These are phyloP conservation scores for Margaritifera margaritifera DNA, from an alignment of 2,888 invertebrate genomes.

Conservation along the genomic window DNA sequence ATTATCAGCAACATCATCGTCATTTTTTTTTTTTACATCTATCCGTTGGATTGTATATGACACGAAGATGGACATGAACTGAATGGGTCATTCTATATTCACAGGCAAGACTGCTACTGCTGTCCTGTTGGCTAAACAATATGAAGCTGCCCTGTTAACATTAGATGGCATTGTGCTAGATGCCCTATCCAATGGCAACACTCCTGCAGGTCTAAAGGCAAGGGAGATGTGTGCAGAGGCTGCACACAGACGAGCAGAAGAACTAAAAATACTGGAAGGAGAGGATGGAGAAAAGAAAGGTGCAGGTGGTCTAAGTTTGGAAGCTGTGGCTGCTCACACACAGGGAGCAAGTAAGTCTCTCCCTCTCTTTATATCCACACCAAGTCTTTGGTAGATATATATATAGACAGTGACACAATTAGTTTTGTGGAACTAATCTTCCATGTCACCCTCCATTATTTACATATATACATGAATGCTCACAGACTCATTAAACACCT, in stretches of 20 bases:
- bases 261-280: slow-evolving; percentile 55
- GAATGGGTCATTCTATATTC: slow-evolving; percentile 6
- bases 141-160: slow-evolving; percentile 70
- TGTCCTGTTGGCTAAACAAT: slow-evolving; percentile 67
- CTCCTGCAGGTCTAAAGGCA: slow-evolving; percentile 66
- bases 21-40: too few relatives aligned
- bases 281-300: slow-evolving; percentile 61
- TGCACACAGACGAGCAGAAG: slow-evolving; percentile 62
- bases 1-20: too few relatives aligned
- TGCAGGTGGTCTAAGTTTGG: slow-evolving; percentile 68
- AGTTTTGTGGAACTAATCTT: too few relatives aligned
- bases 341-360: slow-evolving; percentile 52
- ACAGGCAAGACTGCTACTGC: slow-evolving; percentile 69
- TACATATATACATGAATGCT: too few relatives aligned
- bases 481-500: too few relatives aligned
- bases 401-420: too few relatives aligned
- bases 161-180: slow-evolving; percentile 71
- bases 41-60: too few relatives aligned
- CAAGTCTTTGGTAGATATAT: background rate
- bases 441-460: too few relatives aligned
- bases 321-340: slow-evolving; percentile 71
- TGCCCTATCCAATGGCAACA: slow-evolving; percentile 70
- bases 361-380: background rate
- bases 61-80: too few relatives aligned
- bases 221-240: slow-evolving; percentile 70